phyloP scores from a whole-genome alignment of 2,113 vertebrate species.

The Micromys minutus region DNA sequence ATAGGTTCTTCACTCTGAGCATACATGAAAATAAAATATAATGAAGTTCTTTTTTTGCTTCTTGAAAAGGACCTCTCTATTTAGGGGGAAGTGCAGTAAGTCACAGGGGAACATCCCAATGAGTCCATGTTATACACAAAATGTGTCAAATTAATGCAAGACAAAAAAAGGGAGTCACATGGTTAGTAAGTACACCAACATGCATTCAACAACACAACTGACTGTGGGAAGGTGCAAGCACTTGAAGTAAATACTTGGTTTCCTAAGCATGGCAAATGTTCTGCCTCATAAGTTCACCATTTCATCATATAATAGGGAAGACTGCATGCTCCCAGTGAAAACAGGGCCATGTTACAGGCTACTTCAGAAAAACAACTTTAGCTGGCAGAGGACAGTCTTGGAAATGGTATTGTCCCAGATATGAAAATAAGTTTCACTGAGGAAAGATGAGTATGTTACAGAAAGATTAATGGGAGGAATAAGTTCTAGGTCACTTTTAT shows the following conservation, averaged over 20 bases:
- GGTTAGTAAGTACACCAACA: not conserved
- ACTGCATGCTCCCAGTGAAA: not conserved
- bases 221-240: not conserved
- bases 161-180: not conserved
- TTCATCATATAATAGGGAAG: not conserved
- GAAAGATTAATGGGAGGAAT: not conserved
- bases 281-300: not conserved
- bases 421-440: slow-evolving; percentile 1
- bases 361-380: not conserved
- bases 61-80: not conserved
- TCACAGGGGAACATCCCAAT: not conserved
- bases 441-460: slow-evolving; percentile 1
- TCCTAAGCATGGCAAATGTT: not conserved
- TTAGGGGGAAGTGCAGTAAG: not conserved
- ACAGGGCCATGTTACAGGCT: not conserved
- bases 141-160: slow-evolving; percentile 10
- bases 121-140: not conserved
- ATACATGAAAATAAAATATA: not conserved
- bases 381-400: not conserved
- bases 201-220: not conserved
- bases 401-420: not conserved
- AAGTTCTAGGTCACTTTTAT: not conserved
- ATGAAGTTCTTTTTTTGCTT: not conserved
- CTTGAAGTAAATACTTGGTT: not conserved
- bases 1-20: not conserved